These are phyloP conservation scores for Folsomia manolachei DNA, from an alignment of 2,888 invertebrate genomes.

Conservation along the genomic window DNA sequence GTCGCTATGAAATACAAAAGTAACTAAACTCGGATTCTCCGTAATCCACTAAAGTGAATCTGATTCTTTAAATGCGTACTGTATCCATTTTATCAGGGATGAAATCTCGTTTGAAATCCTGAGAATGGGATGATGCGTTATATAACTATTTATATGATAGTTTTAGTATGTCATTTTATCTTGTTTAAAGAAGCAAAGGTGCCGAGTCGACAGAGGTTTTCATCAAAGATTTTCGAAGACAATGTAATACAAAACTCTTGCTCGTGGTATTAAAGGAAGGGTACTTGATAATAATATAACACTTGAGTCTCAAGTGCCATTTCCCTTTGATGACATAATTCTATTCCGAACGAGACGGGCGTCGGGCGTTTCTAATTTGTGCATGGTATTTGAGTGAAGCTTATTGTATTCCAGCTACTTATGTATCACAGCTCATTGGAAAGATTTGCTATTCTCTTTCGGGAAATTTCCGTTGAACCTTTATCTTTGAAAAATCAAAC, in stretches of 20 bases:
- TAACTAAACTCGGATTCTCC: neutral
- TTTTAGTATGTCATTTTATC: neutral
- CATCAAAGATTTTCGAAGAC: neutral
- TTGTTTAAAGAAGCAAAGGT: neutral
- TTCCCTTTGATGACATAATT: conserved; percentile 1
- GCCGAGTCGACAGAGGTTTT: neutral
- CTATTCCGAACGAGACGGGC: neutral
- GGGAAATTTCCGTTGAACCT: too few species aligned
- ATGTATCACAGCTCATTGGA: neutral
- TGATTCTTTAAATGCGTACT: too few species aligned
- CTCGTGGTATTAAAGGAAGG: neutral
- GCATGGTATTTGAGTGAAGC: neutral
- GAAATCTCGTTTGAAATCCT: neutral
- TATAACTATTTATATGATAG: neutral
- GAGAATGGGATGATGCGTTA: neutral
- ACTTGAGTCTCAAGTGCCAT: neutral
- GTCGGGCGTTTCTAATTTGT: neutral
- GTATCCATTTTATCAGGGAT: neutral
- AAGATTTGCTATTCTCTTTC: too few species aligned
- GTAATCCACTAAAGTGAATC: neutral
- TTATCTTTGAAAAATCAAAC: too few species aligned
- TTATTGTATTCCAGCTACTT: neutral
- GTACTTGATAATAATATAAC: neutral
- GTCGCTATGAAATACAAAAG: neutral
- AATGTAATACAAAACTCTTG: neutral